Conservation (phyloP, 1,140 invertebrate genomes). For the Drosophila nikananu region DNA sequence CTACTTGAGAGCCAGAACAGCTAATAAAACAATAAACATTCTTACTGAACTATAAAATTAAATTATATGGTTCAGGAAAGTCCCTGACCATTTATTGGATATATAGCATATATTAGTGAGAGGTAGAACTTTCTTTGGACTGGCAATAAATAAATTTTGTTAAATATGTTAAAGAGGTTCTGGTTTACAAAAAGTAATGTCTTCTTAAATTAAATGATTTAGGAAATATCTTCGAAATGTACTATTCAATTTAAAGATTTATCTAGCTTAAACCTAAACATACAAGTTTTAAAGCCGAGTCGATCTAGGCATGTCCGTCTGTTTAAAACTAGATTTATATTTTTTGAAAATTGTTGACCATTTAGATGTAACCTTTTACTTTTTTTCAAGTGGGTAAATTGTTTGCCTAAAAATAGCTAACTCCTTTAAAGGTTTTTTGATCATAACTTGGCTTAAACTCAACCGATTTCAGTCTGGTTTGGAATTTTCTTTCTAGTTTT, state of each 20-base stretch:
- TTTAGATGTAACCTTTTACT: too few relatives aligned
- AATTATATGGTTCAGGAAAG: background rate
- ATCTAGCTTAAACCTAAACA: background rate
- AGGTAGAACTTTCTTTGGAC: background rate
- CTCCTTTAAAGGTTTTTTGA: too few relatives aligned
- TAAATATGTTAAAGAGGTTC: background rate
- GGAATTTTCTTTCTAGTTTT: too few relatives aligned
- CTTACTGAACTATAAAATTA: constrained; percentile 9
- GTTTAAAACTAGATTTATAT: background rate
- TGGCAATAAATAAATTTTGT: too few relatives aligned
- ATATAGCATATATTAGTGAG: background rate
- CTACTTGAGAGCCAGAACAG: constrained; percentile 15
- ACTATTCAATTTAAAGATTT: background rate
- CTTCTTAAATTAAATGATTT: background rate
- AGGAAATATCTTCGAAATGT: background rate
- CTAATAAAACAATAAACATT: constrained; percentile 15
- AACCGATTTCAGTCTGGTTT: too few relatives aligned
- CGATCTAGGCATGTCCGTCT: too few relatives aligned
- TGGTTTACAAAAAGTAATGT: background rate
- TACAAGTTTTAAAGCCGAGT: too few relatives aligned
- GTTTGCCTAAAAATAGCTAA: too few relatives aligned
- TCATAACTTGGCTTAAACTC: too few relatives aligned
- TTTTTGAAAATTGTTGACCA: too few relatives aligned
- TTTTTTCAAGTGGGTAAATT: too few relatives aligned
- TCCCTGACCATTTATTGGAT: background rate